A percentile compares a stretch with the other conserved stretches of the same genome.
phyloP scores from a whole-genome alignment of 2,113 vertebrate species.

The Microcebus lehilahytsara region DNA sequence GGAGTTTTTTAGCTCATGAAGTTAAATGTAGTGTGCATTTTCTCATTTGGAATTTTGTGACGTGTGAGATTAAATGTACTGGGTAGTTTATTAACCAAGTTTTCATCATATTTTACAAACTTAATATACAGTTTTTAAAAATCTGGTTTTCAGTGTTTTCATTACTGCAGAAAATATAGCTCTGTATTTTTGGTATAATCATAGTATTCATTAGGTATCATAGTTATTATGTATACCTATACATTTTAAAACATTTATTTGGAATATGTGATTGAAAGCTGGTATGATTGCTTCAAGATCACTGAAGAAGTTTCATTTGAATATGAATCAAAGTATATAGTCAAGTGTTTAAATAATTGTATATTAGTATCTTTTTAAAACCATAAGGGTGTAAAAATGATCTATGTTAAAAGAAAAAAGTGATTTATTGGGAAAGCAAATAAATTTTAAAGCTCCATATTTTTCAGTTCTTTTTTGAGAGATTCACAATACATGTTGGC shows the following conservation, averaged over 20 bases:
- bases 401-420: background rate
- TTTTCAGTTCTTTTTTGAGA: background rate
- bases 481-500: background rate
- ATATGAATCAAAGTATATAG: background rate
- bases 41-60: constrained; percentile 76
- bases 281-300: background rate
- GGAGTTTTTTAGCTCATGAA: constrained; percentile 48
- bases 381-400: background rate
- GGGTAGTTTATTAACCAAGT: constrained; percentile 63
- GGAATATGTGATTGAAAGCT: background rate
- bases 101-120: constrained; percentile 54
- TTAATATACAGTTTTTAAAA: background rate
- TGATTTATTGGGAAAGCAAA: background rate
- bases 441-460: background rate
- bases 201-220: background rate
- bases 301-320: background rate
- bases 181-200: background rate
- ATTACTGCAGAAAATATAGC: constrained; percentile 8
- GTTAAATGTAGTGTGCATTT: constrained; percentile 76
- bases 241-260: background rate
- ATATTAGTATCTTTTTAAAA: background rate
- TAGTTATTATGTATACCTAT: background rate
- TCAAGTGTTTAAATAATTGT: background rate
- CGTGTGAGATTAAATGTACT: constrained; percentile 73
- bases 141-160: background rate